phyloP scores from a whole-genome alignment of 2,797 vertebrate species.

The Ibycter americanus region DNA sequence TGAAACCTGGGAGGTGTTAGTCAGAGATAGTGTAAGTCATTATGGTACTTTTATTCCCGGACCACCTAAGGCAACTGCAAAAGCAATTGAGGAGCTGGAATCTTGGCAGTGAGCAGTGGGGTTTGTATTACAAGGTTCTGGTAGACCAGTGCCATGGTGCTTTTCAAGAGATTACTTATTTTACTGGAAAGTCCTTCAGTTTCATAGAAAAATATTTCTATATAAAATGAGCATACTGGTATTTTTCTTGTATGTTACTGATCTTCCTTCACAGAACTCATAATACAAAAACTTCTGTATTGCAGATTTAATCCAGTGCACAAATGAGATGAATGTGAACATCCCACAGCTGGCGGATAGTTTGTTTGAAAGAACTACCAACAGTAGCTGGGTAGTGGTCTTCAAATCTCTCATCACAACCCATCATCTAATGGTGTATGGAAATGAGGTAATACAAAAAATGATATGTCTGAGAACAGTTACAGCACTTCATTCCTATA shows the following conservation, averaged over 20 bases:
- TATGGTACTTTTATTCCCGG: not conserved
- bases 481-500: not conserved
- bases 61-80: not conserved
- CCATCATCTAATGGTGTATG: conserved; percentile 85
- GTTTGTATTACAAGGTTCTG: not conserved
- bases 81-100: not conserved
- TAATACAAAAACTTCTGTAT: not conserved
- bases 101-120: not conserved
- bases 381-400: conserved; percentile 86
- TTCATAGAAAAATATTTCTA: not conserved
- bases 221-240: not conserved
- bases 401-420: conserved; percentile 87
- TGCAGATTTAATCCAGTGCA: conserved; percentile 86
- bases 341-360: conserved; percentile 85
- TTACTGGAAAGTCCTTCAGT: not conserved
- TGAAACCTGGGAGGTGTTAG: not conserved
- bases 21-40: not conserved
- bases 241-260: not conserved
- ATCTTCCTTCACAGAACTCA: not conserved
- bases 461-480: not conserved
- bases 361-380: conserved; percentile 85
- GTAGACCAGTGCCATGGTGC: not conserved
- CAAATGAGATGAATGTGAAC: conserved; percentile 87
- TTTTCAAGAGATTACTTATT: not conserved
- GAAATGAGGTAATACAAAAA: conserved; percentile 80